Evolutionary conservation across 2,113 vertebrate species (phyloP).

Genomic region (Myxocyprinus asiaticus): DNA sequence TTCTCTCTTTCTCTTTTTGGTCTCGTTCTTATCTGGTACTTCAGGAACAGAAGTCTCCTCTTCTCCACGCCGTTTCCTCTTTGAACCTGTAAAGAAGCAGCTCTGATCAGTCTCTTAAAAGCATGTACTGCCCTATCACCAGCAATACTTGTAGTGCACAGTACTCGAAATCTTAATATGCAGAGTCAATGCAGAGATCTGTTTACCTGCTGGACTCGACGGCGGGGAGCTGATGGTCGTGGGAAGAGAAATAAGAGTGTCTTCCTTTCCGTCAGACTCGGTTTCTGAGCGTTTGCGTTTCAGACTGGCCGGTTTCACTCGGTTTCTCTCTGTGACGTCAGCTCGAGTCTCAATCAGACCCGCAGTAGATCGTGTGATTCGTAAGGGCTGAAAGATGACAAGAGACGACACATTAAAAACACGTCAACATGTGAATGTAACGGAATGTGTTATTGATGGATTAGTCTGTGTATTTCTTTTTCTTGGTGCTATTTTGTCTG

Average conservation of each 20-base stretch:
- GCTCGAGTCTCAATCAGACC: background rate
- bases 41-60: background rate
- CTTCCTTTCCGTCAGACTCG: slow-evolving; percentile 6
- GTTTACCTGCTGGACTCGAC: slow-evolving; percentile 22
- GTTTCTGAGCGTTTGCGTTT: background rate
- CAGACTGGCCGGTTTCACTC: background rate
- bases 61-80: background rate
- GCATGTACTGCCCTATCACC: too few species aligned
- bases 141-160: too few species aligned
- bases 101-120: background rate
- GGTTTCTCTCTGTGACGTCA: background rate
- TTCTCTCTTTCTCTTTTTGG: too few species aligned
- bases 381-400: background rate
- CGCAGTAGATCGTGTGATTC: background rate
- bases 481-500: too few species aligned
- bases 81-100: slow-evolving; percentile 9
- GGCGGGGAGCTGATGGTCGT: too few species aligned
- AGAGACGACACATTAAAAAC: background rate
- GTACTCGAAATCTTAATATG: too few species aligned
- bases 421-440: too few species aligned
- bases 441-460: too few species aligned
- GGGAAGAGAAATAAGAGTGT: background rate
- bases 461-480: too few species aligned
- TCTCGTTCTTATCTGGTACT: too few species aligned
- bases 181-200: too few species aligned